Evolutionary conservation across 2,888 invertebrate species (phyloP).

Genomic region (Sphaerolaimus hirsutus): DNA sequence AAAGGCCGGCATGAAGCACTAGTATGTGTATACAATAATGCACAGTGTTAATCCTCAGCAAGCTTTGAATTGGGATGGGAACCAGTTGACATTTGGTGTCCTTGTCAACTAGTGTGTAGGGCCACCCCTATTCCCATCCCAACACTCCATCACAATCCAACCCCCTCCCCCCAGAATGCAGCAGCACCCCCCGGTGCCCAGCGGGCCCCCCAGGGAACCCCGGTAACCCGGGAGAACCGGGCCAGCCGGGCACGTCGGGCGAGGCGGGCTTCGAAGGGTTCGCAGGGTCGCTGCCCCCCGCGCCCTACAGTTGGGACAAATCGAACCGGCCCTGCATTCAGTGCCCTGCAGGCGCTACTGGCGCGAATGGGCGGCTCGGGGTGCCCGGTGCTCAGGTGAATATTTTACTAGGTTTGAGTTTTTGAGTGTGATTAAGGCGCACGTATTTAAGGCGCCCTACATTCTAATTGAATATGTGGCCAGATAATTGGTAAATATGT

Average conservation of each 20-base stretch:
- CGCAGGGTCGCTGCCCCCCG: background rate
- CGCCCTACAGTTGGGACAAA: background rate
- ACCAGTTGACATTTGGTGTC: no score
- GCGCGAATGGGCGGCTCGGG: background rate
- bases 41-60: no score
- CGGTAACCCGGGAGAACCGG: background rate
- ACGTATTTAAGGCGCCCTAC: no score
- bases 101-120: no score
- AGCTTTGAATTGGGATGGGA: no score
- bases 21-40: no score
- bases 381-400: background rate
- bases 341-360: background rate
- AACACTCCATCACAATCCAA: no score
- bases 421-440: no score
- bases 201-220: background rate
- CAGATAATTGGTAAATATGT: no score
- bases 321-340: background rate
- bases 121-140: no score
- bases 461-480: no score
- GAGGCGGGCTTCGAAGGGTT: background rate
- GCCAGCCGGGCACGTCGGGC: background rate
- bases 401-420: background rate
- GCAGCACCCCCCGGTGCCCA: background rate
- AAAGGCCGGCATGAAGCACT: no score
- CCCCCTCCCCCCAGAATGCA: background rate